Percentiles rank a stretch among this genome's conserved stretches.
These are phyloP conservation scores for Cantharis rustica DNA, from an alignment of 2,888 invertebrate species.

Conservation along the genomic window DNA sequence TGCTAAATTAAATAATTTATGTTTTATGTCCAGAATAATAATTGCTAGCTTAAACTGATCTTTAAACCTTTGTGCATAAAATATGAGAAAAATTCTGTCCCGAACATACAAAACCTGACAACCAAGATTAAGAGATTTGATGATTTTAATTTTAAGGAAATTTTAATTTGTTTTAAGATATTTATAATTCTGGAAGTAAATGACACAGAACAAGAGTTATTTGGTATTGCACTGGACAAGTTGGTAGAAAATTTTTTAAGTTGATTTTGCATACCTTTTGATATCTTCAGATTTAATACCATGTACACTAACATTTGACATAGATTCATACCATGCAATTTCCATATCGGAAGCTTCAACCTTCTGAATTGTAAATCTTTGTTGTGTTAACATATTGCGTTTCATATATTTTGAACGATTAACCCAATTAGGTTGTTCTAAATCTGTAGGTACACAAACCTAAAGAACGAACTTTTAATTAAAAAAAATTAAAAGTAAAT, in stretches of 20 bases:
- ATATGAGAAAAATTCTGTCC: too few relatives aligned
- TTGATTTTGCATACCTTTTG: constrained; percentile 57
- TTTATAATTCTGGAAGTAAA: not conserved
- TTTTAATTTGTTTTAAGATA: too few relatives aligned
- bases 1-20: not conserved
- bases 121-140: too few relatives aligned
- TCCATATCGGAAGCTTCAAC: constrained; percentile 81
- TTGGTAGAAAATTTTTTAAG: not conserved
- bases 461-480: constrained; percentile 37
- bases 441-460: constrained; percentile 60
- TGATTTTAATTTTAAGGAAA: too few relatives aligned
- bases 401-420: constrained; percentile 77
- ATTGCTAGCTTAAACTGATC: not conserved
- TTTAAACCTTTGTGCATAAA: not conserved
- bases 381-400: constrained; percentile 48
- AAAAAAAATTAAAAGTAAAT: not conserved
- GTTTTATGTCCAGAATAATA: not conserved
- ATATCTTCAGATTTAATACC: constrained; percentile 78
- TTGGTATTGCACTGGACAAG: not conserved
- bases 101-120: too few relatives aligned
- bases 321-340: constrained; percentile 78
- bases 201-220: not conserved
- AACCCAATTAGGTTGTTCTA: constrained; percentile 83
- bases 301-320: constrained; percentile 67
- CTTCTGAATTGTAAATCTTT: constrained; percentile 77